These are phyloP conservation scores for Lordiphosa stackelbergi DNA, from an alignment of 1,140 invertebrate species.

Conservation along the genomic window DNA sequence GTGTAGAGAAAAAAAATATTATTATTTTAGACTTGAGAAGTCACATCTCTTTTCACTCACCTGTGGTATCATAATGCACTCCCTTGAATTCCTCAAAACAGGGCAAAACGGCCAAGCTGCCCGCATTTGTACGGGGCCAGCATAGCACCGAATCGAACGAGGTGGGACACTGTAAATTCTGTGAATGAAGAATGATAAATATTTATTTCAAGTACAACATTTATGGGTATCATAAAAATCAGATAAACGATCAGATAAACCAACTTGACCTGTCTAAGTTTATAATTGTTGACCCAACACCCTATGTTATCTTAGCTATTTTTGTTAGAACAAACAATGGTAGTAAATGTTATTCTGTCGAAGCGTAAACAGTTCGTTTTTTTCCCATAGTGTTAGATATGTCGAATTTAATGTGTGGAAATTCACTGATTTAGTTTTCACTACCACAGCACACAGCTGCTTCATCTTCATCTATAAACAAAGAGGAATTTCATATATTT, in stretches of 20 bases:
- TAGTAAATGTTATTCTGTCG: too few species aligned
- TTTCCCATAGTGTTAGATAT: too few species aligned
- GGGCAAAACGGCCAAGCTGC: constrained; percentile 81
- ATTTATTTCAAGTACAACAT: constrained; percentile 6
- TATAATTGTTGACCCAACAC: too few species aligned
- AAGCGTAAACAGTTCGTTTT: too few species aligned
- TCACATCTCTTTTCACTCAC: constrained; percentile 76
- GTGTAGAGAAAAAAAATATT: background rate
- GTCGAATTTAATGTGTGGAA: too few species aligned
- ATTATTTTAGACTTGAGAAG: background rate
- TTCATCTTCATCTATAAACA: too few species aligned
- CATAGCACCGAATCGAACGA: constrained; percentile 86
- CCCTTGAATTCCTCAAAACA: constrained; percentile 88
- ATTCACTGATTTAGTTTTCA: too few species aligned
- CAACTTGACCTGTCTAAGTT: constrained; percentile 14
- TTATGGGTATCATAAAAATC: constrained; percentile 13
- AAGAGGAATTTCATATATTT: too few species aligned
- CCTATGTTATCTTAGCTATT: too few species aligned
- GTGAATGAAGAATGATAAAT: constrained; percentile 14
- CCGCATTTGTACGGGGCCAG: constrained; percentile 85
- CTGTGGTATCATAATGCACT: constrained; percentile 84
- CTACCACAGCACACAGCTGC: too few species aligned
- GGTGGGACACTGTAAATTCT: constrained; percentile 78
- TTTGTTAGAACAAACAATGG: too few species aligned
- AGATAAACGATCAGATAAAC: constrained; percentile 4